Base-by-base conservation (phyloP, 1,140 invertebrate genomes). In the Ceratina japonica region DNA sequence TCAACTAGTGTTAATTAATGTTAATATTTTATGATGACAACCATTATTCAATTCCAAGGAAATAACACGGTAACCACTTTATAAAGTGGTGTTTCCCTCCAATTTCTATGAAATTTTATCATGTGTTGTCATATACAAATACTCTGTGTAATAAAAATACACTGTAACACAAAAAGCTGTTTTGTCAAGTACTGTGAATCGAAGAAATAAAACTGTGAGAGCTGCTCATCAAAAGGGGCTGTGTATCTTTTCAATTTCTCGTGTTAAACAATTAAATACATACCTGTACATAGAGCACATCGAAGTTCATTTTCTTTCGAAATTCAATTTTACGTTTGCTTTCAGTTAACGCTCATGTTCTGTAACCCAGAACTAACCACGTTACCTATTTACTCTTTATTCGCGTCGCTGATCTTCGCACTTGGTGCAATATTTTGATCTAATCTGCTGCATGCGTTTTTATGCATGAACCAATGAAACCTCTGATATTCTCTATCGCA, bases 401-500 rank as follows among this genome's bases (percentile, higher is more conserved):
- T 89, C 58, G 79, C 75, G 22, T 92, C 91, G 15, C 80, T 80
- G 49, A 90, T 64, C 79, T 91, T 90, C 8, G 71, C 62, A 27
- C 54, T 85, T 16, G 79, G 70, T 3, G 37, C 44, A 12, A 80
- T 44, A n/a, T 44, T 85, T 59, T 87, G 89, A 18, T 89, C 93
- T 44, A 95, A 92, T 83, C 95, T 93, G 12, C 94, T 93, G 84
- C 96, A 97, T 37, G 94, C 94, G 90, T 98, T 98, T 92, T 99
- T 99, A 91, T 99, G 98, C 82, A 97, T 95, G 85, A 97, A 96
- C 98, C 98, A 99, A 92, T 99, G 98, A 10, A 99, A 91, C 85
- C 97, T 95, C 91, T 99, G 98, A 91, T 98, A 99, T 86, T 96
- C 95, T 81, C 97, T 94, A 90, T 98, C 96, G 92, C 99, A 99